Percentiles rank a stretch among this genome's conserved stretches.
Evolutionary conservation across 2,113 vertebrate species (phyloP).

Genomic region (Pseudonaja textilis): DNA sequence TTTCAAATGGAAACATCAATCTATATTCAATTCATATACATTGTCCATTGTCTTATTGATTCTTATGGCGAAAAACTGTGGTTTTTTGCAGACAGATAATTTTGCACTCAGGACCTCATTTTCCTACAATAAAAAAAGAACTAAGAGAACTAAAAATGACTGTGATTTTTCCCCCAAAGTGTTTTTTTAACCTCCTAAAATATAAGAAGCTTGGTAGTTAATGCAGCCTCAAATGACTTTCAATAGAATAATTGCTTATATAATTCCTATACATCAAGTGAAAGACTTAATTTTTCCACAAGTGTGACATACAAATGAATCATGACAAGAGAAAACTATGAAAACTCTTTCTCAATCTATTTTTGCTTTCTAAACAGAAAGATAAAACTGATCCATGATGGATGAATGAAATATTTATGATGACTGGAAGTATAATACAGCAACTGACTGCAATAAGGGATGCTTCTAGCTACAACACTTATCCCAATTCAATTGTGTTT

Average conservation of each 20-base stretch:
- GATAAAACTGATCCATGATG: background rate
- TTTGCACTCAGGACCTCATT: background rate
- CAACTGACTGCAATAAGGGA: background rate
- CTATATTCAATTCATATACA: background rate
- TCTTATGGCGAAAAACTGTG: background rate
- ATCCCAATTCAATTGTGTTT: background rate
- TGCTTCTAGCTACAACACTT: background rate
- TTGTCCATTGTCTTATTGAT: background rate
- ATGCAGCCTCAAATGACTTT: conserved; percentile 30
- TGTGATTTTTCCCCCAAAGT: background rate
- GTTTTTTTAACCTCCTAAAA: background rate
- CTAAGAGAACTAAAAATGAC: background rate
- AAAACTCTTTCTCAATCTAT: background rate
- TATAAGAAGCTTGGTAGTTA: background rate
- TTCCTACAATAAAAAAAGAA: background rate
- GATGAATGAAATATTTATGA: background rate
- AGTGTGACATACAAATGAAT: background rate
- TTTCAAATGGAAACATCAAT: background rate
- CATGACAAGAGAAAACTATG: conserved; percentile 8
- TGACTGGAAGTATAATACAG: background rate
- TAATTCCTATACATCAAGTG: background rate
- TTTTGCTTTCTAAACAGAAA: background rate
- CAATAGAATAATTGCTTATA: conserved; percentile 17
- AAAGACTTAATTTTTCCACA: background rate
- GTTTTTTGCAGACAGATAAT: conserved; percentile 11